These are phyloP conservation scores for Danionella cerebrum DNA, from an alignment of 2,113 vertebrate genomes.

Conservation along the genomic window DNA sequence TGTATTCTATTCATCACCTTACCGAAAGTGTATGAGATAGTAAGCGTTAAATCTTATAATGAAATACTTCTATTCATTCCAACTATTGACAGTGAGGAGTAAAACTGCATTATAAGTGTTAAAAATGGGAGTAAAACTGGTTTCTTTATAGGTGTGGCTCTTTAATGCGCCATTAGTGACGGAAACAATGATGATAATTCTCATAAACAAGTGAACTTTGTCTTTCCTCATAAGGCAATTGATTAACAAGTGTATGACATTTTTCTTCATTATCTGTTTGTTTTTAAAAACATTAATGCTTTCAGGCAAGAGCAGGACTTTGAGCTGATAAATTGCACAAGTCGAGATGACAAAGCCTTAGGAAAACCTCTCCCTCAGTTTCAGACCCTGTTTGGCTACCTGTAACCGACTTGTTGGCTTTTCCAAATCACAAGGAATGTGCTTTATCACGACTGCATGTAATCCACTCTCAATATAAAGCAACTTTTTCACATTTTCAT, in stretches of 20 bases:
- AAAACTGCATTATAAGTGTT: background rate
- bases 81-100: too few species aligned
- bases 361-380: background rate
- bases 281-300: too few species aligned
- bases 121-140: background rate
- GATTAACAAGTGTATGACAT: too few species aligned
- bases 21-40: too few species aligned
- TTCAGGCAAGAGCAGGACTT: background rate
- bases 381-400: background rate
- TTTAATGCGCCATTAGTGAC: background rate
- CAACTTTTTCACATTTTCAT: too few species aligned
- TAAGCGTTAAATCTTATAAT: too few species aligned
- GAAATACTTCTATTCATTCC: too few species aligned
- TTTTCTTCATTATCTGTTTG: too few species aligned
- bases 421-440: background rate
- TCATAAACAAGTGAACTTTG: background rate
- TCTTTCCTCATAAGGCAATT: too few species aligned
- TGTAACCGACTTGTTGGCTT: background rate
- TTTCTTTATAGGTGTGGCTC: background rate
- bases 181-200: background rate
- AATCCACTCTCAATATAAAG: background rate
- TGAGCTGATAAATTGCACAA: background rate
- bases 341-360: background rate
- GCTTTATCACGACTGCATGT: background rate
- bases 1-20: too few species aligned